Base-by-base conservation (phyloP, 1,140 invertebrate genomes). In the Maconellicoccus hirsutus region DNA sequence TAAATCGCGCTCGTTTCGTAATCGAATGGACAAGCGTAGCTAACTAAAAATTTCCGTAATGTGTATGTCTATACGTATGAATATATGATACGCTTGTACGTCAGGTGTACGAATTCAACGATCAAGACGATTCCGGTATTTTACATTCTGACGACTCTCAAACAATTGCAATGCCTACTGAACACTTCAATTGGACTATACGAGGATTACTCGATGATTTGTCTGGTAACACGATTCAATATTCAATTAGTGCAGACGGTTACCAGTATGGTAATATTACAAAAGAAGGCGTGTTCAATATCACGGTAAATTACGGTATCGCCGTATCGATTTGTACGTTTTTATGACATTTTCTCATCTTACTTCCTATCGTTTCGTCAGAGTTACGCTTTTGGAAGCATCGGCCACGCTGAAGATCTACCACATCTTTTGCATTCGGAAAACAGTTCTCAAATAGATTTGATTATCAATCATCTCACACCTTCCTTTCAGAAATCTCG, bases 361-460 rank as follows among this genome's bases (percentile, higher is more conserved):
- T 4, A 3, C 2, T 52, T 16, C n/a, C 16, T 52, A 52, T 16
- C n/a, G 6, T 52, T 16, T 16, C n/a, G 3, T 52, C 78, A 86
- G 84, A 72, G 85, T 23, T 82, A 79, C 72, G 79, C 82, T 23
- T 81, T 83, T 63, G 82, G 83, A n/a, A 81, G 76, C 61, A 76
- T 78, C 8, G 82, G 82, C 72, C 83, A 83, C 72, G 80, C 82
- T 10, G 74, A 77, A 14, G 77, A 81, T 1, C 77, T 85, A 16
- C 87, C 87, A 0, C 84, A 84, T 70, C 79, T 89, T 70, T 79
- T 85, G 59, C 86, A 87, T 77, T 84, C 84, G 0, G 82, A 83
- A 16, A 87, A 88, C 77, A 83, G 83, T 0, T 83, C 84, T 0
- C 83, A 85, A 70, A 75, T 88, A 14, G 86, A 89, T 76, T 78